Evolutionary conservation across 2,113 vertebrate genomes (phyloP), one percentile per base, ranked within the genome.

Genomic region (Gavia stellata): DNA sequence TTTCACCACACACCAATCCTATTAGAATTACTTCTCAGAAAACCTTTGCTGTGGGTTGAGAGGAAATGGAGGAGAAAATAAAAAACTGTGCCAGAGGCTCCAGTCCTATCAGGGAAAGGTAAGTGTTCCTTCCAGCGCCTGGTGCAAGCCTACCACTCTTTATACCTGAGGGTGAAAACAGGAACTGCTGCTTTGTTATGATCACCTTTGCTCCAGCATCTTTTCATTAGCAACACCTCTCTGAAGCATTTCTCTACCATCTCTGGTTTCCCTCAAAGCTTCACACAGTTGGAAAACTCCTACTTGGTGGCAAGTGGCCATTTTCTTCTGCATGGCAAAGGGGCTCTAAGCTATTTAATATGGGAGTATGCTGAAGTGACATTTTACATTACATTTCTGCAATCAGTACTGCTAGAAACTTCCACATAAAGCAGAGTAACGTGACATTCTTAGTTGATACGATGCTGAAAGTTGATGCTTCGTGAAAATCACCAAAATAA

Each of bases 21-120:
- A 52, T 61, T 81, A 81, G 45, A 95, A 96, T 92, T 90, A 90
- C 42, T 78, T 91, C 86, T 86, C 88, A 79, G 91, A 88, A 93
- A 93, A 71, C n/a, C 44, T 86, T 89, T 89, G 26, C 68, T 71
- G 52, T 56, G 52, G 33, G 12, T 75, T 94, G 83, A 92, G 61
- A 90, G 36, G 40, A 96, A 96, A 88, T 18, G 44, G 21, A 90
- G 31, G 85, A 85, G n/a, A 89, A 92, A 56, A 81, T 36, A 15
- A 40, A 74, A 38, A 31, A 7, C 42, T 14, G 17, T 65, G 78
- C 74, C 50, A 94, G 78, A 87, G 49, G 81, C 81, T 81, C n/a
- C 44, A 75, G n/a, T 72, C 29, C 77, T 67, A 16, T 45, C 44
- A 80, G 20, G 12, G 28, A 63, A 55, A 94, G 70, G 52, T 29